Percentiles rank a stretch among this genome's conserved stretches.
Conservation (phyloP, 2,113 vertebrate genomes). For the Aviceda subcristata region DNA sequence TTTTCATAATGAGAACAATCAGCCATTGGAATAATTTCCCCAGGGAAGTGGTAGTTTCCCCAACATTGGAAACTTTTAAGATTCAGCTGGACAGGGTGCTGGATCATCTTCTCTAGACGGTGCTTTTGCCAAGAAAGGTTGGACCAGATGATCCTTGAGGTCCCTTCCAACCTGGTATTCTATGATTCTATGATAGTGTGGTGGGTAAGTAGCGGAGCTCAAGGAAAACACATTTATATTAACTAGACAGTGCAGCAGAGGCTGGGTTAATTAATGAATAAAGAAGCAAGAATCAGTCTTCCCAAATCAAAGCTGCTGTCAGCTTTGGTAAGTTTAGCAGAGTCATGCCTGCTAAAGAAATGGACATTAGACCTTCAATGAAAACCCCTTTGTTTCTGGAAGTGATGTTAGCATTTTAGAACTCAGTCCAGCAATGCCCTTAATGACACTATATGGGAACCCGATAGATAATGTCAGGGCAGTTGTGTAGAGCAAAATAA, state of each 20-base stretch:
- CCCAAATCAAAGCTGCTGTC: background rate
- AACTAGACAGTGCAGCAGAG: background rate
- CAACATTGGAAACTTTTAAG: background rate
- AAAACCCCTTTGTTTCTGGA: background rate
- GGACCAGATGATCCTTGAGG: background rate
- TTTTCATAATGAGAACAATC: background rate
- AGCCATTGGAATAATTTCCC: background rate
- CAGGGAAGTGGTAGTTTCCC: background rate
- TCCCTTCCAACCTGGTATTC: background rate
- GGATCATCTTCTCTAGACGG: background rate
- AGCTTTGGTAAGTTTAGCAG: background rate
- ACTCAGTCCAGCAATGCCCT: background rate
- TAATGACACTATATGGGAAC: background rate
- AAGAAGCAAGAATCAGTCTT: conserved; percentile 23
- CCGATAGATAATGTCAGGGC: background rate
- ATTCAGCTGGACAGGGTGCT: background rate
- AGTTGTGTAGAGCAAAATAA: background rate
- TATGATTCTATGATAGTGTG: background rate
- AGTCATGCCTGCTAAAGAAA: background rate
- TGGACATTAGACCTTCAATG: background rate
- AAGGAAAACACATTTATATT: conserved; percentile 16
- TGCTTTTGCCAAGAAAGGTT: background rate
- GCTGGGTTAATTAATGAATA: conserved; percentile 49
- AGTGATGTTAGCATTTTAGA: background rate
- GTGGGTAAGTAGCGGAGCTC: background rate